A percentile compares a stretch with the other conserved stretches of the same genome.
Conservation (phyloP, 92 coral and sea anemone species). For the Porites evermanni region DNA sequence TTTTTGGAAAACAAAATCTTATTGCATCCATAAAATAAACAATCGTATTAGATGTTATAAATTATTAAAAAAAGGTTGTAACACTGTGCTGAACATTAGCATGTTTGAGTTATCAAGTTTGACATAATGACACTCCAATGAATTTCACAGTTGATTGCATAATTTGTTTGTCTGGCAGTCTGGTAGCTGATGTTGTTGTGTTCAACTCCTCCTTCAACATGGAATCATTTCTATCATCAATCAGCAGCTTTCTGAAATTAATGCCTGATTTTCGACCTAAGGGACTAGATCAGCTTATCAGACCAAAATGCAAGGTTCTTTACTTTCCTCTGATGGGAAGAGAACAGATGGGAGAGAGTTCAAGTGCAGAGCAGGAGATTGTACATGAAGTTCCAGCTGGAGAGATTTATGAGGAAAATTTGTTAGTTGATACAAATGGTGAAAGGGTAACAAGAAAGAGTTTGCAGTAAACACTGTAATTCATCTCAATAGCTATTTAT, state of each 20-base stretch:
- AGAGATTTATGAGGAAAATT: neutral
- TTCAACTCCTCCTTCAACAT: slow-evolving; percentile 97
- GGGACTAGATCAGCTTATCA: slow-evolving; percentile 67
- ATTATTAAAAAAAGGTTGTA: no score
- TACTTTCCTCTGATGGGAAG: slow-evolving; percentile 68
- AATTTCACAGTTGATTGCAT: no score
- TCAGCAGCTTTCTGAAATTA: slow-evolving; percentile 80
- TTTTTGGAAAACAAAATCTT: no score
- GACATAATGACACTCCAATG: no score
- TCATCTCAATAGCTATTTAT: no score
- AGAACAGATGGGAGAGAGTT: neutral
- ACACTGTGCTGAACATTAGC: no score
- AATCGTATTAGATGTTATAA: no score
- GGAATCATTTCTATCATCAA: slow-evolving; percentile 84
- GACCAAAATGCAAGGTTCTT: slow-evolving; percentile 87
- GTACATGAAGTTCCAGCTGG: neutral
- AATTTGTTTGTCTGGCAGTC: slow-evolving; percentile 51
- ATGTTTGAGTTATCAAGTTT: no score
- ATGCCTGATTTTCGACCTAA: slow-evolving; percentile 94
- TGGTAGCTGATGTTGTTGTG: slow-evolving; percentile 92
- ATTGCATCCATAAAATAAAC: no score
- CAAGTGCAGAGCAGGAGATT: no score
- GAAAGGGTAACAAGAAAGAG: neutral
- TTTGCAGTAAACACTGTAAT: neutral
- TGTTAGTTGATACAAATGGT: neutral